Evolutionary conservation across 1,140 invertebrate species (phyloP).

Genomic region (Meloidogyne exigua): DNA sequence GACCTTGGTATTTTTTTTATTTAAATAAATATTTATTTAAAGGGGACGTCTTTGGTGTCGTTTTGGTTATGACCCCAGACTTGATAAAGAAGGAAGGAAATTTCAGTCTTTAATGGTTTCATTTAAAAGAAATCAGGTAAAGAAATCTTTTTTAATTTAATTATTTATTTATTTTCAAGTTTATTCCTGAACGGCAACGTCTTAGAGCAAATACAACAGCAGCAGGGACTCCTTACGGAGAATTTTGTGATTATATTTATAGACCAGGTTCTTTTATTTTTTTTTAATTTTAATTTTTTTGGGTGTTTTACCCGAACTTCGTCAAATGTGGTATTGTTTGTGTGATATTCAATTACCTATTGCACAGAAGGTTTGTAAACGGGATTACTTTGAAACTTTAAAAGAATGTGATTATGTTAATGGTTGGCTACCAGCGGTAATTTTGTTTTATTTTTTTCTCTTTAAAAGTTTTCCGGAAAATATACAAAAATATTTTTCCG

Average conservation of each 20-base stretch:
- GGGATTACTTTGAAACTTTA: conserved; percentile 21
- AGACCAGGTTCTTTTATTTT: conserved; percentile 39
- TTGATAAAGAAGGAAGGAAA: conserved; percentile 41
- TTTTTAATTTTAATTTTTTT: not conserved
- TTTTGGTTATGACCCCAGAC: conserved; percentile 63
- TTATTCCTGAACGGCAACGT: conserved; percentile 57
- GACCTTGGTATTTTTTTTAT: conserved; percentile 50
- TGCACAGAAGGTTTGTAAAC: conserved; percentile 44
- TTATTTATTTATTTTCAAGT: conserved; percentile 30
- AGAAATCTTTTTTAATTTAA: not conserved
- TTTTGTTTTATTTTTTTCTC: conserved; percentile 7
- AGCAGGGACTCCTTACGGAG: not conserved
- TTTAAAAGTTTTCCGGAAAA: too few relatives aligned
- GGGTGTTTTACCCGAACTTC: conserved; percentile 47
- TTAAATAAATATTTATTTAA: not conserved
- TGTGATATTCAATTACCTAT: conserved; percentile 55
- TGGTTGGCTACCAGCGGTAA: conserved; percentile 56
- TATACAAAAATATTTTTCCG: too few relatives aligned
- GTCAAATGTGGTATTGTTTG: conserved; percentile 63
- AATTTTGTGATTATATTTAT: conserved; percentile 42
- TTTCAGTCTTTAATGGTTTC: conserved; percentile 63
- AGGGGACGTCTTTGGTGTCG: conserved; percentile 60
- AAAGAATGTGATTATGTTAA: conserved; percentile 27
- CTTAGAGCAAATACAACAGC: conserved; percentile 43
- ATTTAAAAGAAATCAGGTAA: conserved; percentile 36